These are phyloP conservation scores for Glossosoma conforme DNA, from an alignment of 1,140 invertebrate species.

Conservation along the genomic window DNA sequence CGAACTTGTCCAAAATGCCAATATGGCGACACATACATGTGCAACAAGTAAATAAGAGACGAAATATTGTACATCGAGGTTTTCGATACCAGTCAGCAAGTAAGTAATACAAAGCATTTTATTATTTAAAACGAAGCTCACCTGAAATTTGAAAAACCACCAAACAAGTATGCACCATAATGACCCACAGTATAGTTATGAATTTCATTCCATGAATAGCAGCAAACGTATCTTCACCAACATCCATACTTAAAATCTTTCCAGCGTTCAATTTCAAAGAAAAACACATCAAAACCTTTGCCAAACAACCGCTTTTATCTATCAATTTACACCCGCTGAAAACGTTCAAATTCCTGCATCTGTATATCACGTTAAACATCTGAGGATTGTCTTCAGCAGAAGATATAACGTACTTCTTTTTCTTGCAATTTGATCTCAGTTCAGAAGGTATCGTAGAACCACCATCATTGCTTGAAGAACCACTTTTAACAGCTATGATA, in stretches of 20 bases:
- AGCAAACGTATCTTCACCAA: conserved; percentile 39
- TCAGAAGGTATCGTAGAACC: conserved; percentile 12
- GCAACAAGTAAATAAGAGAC: too few species aligned
- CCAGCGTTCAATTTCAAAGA: conserved; percentile 29
- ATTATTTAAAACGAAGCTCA: too few species aligned
- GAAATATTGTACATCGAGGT: too few species aligned
- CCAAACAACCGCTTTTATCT: conserved; percentile 12
- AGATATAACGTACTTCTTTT: conserved; percentile 19
- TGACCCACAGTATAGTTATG: conserved; percentile 43
- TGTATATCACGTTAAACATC: conserved; percentile 1
- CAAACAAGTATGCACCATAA: conserved; percentile 42
- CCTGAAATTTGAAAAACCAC: conserved; percentile 39
- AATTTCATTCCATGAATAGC: conserved; percentile 44
- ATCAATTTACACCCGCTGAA: conserved; percentile 8
- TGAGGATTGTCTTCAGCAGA: conserved; percentile 7
- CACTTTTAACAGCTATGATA: conserved; percentile 15
- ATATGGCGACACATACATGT: too few species aligned
- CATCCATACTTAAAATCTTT: conserved; percentile 33
- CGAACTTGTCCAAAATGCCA: too few species aligned
- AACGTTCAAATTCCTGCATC: conserved; percentile 5
- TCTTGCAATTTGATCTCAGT: conserved; percentile 2
- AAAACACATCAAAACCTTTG: conserved; percentile 26
- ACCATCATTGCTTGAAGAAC: not conserved
- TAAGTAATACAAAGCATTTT: too few species aligned
- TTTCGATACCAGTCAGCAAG: too few species aligned